These are phyloP conservation scores for Micrasema longulum DNA, from an alignment of 1,140 invertebrate species.

Conservation along the genomic window DNA sequence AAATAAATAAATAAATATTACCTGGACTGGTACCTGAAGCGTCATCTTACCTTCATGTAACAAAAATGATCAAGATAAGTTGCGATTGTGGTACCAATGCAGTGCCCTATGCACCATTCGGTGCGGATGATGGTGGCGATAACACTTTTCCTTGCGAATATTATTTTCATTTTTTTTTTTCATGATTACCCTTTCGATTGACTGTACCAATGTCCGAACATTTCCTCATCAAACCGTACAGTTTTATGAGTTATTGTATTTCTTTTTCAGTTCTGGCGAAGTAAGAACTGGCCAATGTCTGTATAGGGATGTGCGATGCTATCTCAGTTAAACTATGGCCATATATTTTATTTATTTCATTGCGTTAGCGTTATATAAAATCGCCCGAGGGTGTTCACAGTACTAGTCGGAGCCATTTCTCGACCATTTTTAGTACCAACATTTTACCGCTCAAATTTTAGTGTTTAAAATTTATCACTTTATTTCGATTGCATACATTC, in stretches of 20 bases:
- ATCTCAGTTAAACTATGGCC: slow-evolving; percentile 47
- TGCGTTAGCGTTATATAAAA: slow-evolving; percentile 43
- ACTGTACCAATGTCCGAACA: slow-evolving; percentile 31
- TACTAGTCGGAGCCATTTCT: slow-evolving; percentile 26
- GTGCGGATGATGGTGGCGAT: too few species aligned
- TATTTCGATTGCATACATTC: slow-evolving; percentile 20
- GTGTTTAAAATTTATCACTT: slow-evolving; percentile 16
- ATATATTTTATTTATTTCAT: slow-evolving; percentile 45
- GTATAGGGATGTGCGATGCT: slow-evolving; percentile 54
- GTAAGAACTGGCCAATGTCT: slow-evolving; percentile 31
- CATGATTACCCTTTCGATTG: neutral
- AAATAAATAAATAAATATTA: too few species aligned
- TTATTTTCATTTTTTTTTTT: too few species aligned
- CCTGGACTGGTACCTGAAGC: too few species aligned
- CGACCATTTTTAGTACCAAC: slow-evolving; percentile 1
- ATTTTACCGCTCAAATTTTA: slow-evolving; percentile 14
- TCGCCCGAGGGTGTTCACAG: slow-evolving; percentile 48
- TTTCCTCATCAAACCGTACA: slow-evolving; percentile 50
- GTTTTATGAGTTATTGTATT: slow-evolving; percentile 52
- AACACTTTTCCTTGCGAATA: too few species aligned
- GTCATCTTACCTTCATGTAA: too few species aligned
- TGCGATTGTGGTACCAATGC: too few species aligned
- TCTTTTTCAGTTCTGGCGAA: slow-evolving; percentile 4
- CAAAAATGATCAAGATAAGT: too few species aligned
- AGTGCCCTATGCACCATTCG: too few species aligned